Evolutionary conservation across 1,140 invertebrate genomes (phyloP).

Genomic region (Ephestia elutella): DNA sequence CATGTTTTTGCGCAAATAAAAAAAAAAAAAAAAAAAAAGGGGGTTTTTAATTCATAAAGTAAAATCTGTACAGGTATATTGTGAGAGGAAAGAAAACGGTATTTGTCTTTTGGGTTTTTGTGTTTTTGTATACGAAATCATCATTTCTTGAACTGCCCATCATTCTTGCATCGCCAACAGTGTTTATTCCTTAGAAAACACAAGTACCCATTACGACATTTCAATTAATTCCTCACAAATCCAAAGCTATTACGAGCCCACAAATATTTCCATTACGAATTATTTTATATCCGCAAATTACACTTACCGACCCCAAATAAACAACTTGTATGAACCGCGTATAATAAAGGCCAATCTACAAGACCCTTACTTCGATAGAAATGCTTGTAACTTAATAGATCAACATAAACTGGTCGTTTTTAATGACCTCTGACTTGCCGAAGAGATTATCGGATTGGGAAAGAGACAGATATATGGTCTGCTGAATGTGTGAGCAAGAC

Average conservation of each 20-base stretch:
- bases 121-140: too few relatives aligned
- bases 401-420: neutral
- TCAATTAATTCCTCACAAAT: neutral
- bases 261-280: neutral
- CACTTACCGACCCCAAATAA: neutral
- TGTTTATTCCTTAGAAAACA: neutral
- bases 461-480: slow-evolving; percentile 22
- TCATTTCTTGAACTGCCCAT: too few relatives aligned
- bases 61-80: too few relatives aligned
- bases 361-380: neutral
- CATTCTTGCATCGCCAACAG: too few relatives aligned
- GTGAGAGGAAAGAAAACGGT: too few relatives aligned
- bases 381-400: neutral
- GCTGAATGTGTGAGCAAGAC: slow-evolving; percentile 17
- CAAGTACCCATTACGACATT: neutral
- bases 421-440: slow-evolving; percentile 27
- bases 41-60: too few relatives aligned
- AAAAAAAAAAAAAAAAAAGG: too few relatives aligned
- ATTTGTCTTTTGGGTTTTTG: too few relatives aligned
- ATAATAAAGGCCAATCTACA: neutral
- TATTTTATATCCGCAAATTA: slow-evolving; percentile 2
- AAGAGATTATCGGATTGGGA: slow-evolving; percentile 36
- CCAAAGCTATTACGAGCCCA: neutral
- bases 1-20: too few relatives aligned
- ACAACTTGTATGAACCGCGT: neutral